phyloP scores from a whole-genome alignment of 2,888 invertebrate species.

The Drosophila subquinaria region DNA sequence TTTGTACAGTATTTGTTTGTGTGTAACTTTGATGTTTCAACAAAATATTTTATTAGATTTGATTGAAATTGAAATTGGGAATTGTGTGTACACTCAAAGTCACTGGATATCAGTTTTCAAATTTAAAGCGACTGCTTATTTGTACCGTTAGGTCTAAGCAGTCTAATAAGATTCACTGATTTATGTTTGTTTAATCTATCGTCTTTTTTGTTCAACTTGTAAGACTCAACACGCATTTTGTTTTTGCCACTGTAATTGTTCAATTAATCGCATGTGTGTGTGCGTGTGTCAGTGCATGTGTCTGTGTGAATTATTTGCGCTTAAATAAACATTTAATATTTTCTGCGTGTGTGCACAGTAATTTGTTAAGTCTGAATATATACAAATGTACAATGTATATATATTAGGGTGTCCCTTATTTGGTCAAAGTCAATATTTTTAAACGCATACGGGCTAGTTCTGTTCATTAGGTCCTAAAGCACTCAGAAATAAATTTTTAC shows the following conservation, averaged over 20 bases:
- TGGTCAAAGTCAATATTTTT: too few relatives aligned
- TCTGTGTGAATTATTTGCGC: slow-evolving; percentile 59
- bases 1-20: slow-evolving; percentile 26
- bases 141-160: slow-evolving; percentile 19
- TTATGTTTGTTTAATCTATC: slow-evolving; percentile 7
- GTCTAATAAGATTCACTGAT: slow-evolving; percentile 32
- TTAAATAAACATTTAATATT: slow-evolving; percentile 68
- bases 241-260: slow-evolving; percentile 56
- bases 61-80: slow-evolving; percentile 61
- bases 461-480: too few relatives aligned
- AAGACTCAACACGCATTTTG: slow-evolving; percentile 23
- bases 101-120: slow-evolving; percentile 16
- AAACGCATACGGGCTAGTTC: too few relatives aligned
- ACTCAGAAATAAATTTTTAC: too few relatives aligned
- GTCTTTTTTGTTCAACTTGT: slow-evolving; percentile 20
- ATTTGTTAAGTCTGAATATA: slow-evolving; percentile 55
- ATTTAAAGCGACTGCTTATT: slow-evolving; percentile 3
- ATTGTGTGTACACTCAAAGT: slow-evolving; percentile 10
- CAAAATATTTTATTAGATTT: slow-evolving; percentile 64
- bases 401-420: too few relatives aligned
- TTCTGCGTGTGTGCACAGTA: slow-evolving; percentile 58
- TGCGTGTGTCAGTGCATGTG: slow-evolving; percentile 16
- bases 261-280: slow-evolving; percentile 50
- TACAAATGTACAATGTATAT: slow-evolving; percentile 10
- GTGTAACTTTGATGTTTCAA: slow-evolving; percentile 67